These are phyloP conservation scores for Pantherophis guttatus DNA, from an alignment of 2,113 vertebrate genomes.

Conservation along the genomic window DNA sequence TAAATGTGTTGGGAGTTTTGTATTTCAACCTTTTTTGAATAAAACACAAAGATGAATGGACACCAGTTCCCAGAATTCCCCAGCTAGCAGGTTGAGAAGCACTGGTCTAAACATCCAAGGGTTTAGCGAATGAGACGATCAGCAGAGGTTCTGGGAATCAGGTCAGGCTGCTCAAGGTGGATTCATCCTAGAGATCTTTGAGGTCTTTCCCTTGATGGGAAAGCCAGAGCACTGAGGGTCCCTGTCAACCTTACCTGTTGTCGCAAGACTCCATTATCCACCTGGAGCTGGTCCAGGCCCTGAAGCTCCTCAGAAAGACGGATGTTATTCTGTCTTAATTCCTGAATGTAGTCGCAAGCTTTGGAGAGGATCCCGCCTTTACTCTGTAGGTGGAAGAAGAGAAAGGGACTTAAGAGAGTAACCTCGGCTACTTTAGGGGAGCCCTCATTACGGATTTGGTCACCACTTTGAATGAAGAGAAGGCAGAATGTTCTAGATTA, in stretches of 20 bases:
- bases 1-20: no score
- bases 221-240: no score
- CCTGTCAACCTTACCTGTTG: slow-evolving; percentile 76
- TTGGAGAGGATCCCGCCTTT: slow-evolving; percentile 94
- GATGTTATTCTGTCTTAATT: slow-evolving; percentile 86
- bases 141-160: background rate
- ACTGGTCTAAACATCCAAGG: no score
- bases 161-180: no score
- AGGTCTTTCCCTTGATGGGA: background rate
- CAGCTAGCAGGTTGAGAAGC: background rate
- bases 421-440: background rate
- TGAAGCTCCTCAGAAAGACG: slow-evolving; percentile 83
- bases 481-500: background rate
- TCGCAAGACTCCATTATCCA: slow-evolving; percentile 88
- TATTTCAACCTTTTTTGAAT: no score
- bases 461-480: background rate
- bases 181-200: background rate
- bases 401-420: background rate
- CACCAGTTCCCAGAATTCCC: background rate
- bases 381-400: slow-evolving; percentile 69
- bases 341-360: slow-evolving; percentile 94
- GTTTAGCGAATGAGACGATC: background rate
- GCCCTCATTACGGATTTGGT: background rate
- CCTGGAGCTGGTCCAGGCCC: slow-evolving; percentile 82
- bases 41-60: background rate